A percentile compares a stretch with the other conserved stretches of the same genome.
Conservation (phyloP, 1,140 invertebrate species). For the Reticulitermes speratus region DNA sequence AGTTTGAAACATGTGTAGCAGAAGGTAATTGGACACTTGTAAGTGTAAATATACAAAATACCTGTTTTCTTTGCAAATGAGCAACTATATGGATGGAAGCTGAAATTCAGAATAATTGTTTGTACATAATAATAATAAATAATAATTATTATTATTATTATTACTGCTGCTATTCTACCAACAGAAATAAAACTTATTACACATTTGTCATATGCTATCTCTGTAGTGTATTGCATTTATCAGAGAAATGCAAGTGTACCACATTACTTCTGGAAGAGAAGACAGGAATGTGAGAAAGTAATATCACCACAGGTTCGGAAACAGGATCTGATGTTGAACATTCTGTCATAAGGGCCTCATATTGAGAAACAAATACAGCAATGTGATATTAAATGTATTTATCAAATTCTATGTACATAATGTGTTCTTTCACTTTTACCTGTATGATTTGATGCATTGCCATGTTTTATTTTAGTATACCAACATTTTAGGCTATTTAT, state of each 20-base stretch:
- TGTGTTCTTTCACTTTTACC: conserved; percentile 7
- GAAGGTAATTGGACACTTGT: not conserved
- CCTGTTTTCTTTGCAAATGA: not conserved
- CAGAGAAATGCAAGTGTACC: not conserved
- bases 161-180: not conserved
- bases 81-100: not conserved
- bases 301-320: not conserved
- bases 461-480: conserved; percentile 3
- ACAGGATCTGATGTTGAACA: not conserved
- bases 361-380: not conserved
- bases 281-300: not conserved
- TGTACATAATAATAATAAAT: not conserved
- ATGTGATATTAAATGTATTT: conserved; percentile 6
- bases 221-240: not conserved
- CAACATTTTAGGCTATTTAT: conserved; percentile 19
- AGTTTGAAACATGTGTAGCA: not conserved
- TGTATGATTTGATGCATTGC: not conserved
- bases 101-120: not conserved
- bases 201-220: conserved; percentile 4
- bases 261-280: not conserved
- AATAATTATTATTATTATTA: too few species aligned
- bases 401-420: not conserved
- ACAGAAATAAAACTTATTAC: conserved; percentile 2
- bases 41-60: not conserved
- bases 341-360: not conserved